A percentile compares a stretch with the other conserved stretches of the same genome.
These are phyloP conservation scores for Silurus meridionalis DNA, from an alignment of 2,113 vertebrate species.

Conservation along the genomic window DNA sequence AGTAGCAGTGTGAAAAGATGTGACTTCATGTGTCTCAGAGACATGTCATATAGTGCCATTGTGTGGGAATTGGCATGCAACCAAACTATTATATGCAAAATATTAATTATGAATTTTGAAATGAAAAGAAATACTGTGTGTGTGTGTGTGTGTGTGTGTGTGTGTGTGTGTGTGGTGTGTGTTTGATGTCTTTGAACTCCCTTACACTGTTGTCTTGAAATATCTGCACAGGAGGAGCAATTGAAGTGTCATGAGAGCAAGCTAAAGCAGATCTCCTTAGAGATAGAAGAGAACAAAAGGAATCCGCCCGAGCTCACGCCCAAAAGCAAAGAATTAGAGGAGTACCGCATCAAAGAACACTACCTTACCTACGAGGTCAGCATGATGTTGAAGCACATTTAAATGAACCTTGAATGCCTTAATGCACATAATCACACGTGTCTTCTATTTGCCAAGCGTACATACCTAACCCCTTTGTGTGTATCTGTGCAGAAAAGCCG, in stretches of 20 bases:
- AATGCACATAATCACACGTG: not conserved
- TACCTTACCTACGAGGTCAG: slow-evolving; percentile 95
- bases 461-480: not conserved
- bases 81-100: not conserved
- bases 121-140: not conserved
- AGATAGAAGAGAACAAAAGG: slow-evolving; percentile 90
- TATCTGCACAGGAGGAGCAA: slow-evolving; percentile 85
- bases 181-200: not conserved
- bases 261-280: slow-evolving; percentile 89
- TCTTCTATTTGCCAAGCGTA: not conserved
- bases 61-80: not conserved
- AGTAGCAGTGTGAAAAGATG: not conserved
- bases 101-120: not conserved
- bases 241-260: slow-evolving; percentile 94
- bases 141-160: not conserved
- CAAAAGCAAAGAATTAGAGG: slow-evolving; percentile 92
- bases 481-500: slow-evolving; percentile 83
- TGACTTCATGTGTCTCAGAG: not conserved
- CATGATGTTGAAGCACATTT: not conserved
- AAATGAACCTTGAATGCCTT: not conserved
- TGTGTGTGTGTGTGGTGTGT: slow-evolving; percentile 37
- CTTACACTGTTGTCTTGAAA: not conserved
- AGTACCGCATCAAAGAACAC: slow-evolving; percentile 93
- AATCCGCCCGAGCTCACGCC: slow-evolving; percentile 80
- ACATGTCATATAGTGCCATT: not conserved